Conservation (phyloP, 2,888 invertebrate species). For the Eremobia ochroleuca region DNA sequence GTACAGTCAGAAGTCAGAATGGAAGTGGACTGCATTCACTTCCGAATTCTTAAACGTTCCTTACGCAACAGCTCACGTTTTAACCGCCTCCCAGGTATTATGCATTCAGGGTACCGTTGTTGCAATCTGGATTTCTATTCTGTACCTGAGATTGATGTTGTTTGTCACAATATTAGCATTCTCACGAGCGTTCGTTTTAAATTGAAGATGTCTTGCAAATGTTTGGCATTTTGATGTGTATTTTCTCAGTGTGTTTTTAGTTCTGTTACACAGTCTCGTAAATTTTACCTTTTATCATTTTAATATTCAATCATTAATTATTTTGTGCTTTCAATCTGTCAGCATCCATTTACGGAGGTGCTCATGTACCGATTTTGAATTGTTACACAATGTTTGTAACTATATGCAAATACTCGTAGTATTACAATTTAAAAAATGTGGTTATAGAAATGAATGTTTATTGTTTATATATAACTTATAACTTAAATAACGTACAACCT, state of each 20-base stretch:
- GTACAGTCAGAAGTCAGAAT: conserved; percentile 70
- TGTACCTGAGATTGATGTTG: conserved; percentile 53
- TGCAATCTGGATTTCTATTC: conserved; percentile 66
- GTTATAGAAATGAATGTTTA: neutral
- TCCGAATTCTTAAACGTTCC: conserved; percentile 78
- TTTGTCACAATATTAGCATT: conserved; percentile 61
- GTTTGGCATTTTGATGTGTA: conserved; percentile 5
- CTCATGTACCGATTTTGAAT: neutral
- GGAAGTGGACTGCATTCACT: conserved; percentile 81
- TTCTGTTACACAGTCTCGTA: neutral
- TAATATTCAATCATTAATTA: neutral
- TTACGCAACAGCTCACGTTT: conserved; percentile 72
- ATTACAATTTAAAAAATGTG: neutral
- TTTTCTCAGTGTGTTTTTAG: neutral
- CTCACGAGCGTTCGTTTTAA: conserved; percentile 22
- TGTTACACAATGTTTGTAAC: neutral
- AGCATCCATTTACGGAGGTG: neutral
- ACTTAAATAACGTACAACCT: too few relatives aligned
- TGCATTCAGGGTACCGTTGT: conserved; percentile 60
- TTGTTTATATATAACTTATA: conserved; percentile 5
- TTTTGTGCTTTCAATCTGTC: neutral
- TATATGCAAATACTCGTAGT: neutral
- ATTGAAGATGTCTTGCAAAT: conserved; percentile 3
- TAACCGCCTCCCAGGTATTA: conserved; percentile 61
- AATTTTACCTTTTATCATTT: neutral